Conservation (phyloP, 2,888 invertebrate genomes). For the Scaptomyza caliginosa region DNA sequence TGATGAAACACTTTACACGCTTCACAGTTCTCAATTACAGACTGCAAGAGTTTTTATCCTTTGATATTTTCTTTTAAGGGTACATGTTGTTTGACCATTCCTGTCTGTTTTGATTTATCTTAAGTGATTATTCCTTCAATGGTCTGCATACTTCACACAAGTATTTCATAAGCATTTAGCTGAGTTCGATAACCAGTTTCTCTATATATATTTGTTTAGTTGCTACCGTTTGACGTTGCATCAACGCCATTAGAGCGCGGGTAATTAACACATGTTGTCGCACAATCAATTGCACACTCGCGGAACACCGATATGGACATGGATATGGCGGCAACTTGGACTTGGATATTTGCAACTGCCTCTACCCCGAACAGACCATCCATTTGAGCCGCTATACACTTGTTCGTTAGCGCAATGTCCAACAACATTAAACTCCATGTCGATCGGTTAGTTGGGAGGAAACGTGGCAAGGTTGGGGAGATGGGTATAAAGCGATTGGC, state of each 20-base stretch:
- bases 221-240: slow-evolving; percentile 65
- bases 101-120: background rate
- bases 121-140: slow-evolving; percentile 2
- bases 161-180: slow-evolving; percentile 31
- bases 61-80: background rate
- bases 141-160: background rate
- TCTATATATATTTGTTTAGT: slow-evolving; percentile 1
- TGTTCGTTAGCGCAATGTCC: slow-evolving; percentile 67
- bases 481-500: slow-evolving; percentile 13
- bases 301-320: slow-evolving; percentile 52
- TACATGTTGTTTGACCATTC: background rate
- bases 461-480: background rate
- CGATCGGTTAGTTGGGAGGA: background rate
- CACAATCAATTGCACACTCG: slow-evolving; percentile 77
- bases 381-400: slow-evolving; percentile 36
- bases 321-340: slow-evolving; percentile 46
- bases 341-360: slow-evolving; percentile 54
- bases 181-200: slow-evolving; percentile 43
- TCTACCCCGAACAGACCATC: slow-evolving; percentile 12
- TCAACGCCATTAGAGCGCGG: slow-evolving; percentile 67
- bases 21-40: background rate
- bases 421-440: slow-evolving; percentile 40
- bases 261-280: slow-evolving; percentile 77
- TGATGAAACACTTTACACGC: background rate
- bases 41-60: background rate